phyloP scores from a whole-genome alignment of 2,888 invertebrate species.

The Thyatira batis region DNA sequence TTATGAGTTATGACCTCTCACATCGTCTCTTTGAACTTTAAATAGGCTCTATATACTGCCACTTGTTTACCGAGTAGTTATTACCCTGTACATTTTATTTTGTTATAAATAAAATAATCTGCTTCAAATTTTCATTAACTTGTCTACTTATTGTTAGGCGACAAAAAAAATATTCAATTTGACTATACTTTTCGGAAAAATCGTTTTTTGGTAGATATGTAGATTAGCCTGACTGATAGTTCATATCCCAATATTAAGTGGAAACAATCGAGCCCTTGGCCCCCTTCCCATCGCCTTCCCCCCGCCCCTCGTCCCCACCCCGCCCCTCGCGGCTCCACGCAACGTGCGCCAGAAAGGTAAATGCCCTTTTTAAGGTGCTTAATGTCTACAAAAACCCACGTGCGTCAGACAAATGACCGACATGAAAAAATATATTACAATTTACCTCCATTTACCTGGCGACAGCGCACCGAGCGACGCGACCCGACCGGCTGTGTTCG shows the following conservation, averaged over 20 bases:
- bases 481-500: not conserved
- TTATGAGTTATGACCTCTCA: too few species aligned
- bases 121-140: too few species aligned
- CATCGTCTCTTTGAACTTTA: too few species aligned
- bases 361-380: conserved; percentile 62
- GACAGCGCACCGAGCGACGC: conserved; percentile 5
- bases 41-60: too few species aligned
- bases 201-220: too few species aligned
- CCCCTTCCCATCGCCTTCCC: conserved; percentile 1
- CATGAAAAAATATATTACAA: conserved; percentile 62
- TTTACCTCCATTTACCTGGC: conserved; percentile 41
- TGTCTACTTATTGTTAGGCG: not conserved
- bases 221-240: not conserved
- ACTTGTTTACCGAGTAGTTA: too few species aligned
- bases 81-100: too few species aligned
- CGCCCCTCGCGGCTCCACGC: conserved; percentile 10
- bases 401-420: conserved; percentile 64
- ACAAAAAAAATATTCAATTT: too few species aligned
- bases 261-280: conserved; percentile 28
- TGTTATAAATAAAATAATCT: too few species aligned
- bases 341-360: conserved; percentile 33
- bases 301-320: conserved; percentile 1
- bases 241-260: conserved; percentile 17
- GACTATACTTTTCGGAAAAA: too few species aligned
- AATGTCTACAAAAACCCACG: conserved; percentile 67